These are phyloP conservation scores for Gymnoscopelus braueri DNA, from an alignment of 2,797 vertebrate genomes.

Conservation along the genomic window DNA sequence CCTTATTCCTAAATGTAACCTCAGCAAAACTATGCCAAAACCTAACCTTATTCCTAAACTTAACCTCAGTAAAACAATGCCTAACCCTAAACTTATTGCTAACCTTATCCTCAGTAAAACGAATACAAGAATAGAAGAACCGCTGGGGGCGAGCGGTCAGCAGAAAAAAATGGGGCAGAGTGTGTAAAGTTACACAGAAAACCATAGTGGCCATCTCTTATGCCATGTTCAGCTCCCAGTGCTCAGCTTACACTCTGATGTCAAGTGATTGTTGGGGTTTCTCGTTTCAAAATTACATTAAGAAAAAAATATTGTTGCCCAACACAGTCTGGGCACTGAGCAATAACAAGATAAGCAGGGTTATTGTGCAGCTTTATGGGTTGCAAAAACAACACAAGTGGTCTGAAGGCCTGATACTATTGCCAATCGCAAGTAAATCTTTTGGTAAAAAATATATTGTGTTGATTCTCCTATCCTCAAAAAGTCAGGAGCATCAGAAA, in stretches of 20 bases:
- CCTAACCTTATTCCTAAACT: too few species aligned
- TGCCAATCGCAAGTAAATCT: neutral
- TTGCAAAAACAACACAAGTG: neutral
- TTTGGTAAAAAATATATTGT: neutral
- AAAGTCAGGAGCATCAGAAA: neutral
- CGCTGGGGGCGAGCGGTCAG: too few species aligned
- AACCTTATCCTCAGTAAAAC: too few species aligned
- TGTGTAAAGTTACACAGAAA: too few species aligned
- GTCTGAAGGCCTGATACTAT: neutral
- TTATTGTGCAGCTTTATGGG: neutral
- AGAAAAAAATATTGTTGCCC: conserved; percentile 12
- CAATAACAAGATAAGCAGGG: neutral
- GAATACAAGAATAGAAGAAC: too few species aligned
- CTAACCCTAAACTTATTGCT: too few species aligned
- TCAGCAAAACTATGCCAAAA: too few species aligned
- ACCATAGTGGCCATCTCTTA: too few species aligned
- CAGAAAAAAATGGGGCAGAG: too few species aligned
- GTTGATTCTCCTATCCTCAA: neutral
- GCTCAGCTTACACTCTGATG: conserved; percentile 25
- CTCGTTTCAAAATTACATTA: conserved; percentile 20
- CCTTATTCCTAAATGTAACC: too few species aligned
- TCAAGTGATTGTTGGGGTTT: conserved; percentile 11
- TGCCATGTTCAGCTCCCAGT: neutral
- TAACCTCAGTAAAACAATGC: too few species aligned
- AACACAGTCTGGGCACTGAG: neutral